A percentile compares a stretch with the other conserved stretches of the same genome.
Conservation (phyloP, 2,113 vertebrate genomes). For the Oenanthe melanoleuca region DNA sequence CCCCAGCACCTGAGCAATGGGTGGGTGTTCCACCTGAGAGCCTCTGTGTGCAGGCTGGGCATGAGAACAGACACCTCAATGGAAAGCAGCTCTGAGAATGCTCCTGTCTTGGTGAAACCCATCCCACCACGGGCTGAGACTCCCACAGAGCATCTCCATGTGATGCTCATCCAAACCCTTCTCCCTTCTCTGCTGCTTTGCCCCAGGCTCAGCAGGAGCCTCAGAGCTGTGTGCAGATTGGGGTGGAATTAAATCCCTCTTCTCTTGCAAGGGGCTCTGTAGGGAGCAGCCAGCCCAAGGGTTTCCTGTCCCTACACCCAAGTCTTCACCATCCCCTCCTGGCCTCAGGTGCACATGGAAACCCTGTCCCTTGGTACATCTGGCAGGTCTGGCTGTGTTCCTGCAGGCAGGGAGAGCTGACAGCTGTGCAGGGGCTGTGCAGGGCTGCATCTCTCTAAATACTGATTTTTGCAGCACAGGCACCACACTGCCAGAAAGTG, state of each 20-base stretch:
- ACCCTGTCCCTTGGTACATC: background rate
- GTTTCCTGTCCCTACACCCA: background rate
- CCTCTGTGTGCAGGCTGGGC: background rate
- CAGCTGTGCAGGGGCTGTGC: background rate
- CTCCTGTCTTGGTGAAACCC: background rate
- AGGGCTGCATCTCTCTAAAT: background rate
- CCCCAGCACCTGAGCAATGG: background rate
- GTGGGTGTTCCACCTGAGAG: background rate
- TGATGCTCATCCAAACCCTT: background rate
- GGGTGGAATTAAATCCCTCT: background rate
- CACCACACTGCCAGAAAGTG: fast-evolving
- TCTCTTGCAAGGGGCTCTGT: background rate
- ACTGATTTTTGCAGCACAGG: background rate
- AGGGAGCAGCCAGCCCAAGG: background rate
- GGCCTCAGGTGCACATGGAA: fast-evolving
- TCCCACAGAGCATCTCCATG: background rate
- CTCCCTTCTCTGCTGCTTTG: background rate
- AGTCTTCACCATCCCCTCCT: background rate
- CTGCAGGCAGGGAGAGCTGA: background rate
- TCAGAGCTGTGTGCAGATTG: background rate
- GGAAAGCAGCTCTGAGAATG: background rate
- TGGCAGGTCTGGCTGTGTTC: background rate
- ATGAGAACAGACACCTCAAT: background rate
- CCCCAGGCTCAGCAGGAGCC: background rate
- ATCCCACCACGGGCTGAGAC: background rate